Evolutionary conservation across 2,113 vertebrate species (phyloP), one percentile per base, ranked within the genome.

Genomic region (Thamnophis sirtalis): DNA sequence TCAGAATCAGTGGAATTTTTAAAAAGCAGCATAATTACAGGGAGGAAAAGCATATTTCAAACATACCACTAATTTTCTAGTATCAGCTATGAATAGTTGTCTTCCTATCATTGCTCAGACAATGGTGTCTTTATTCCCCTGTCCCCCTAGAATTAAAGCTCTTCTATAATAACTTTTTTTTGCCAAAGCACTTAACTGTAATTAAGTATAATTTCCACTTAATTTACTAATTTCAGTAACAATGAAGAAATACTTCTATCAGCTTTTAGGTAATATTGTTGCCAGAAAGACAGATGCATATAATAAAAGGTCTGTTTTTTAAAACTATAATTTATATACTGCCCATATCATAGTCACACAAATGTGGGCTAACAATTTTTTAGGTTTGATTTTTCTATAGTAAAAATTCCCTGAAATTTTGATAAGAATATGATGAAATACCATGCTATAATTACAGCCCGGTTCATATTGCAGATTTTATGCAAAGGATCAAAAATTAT

Each of bases 161-260:
- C n/a, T 90, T 80, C 1, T 38, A 0, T 38, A 13, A 92, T 84
- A 5, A 58, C 24, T 9, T 55, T 50, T 11, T 1, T 43, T 90
- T 86, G 26, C 84, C 10, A 86, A 85, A 86, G 92, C n/a, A 87
- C 50, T 68, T 89, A 55, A 87, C 24, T 63, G 9, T 33, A 87
- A 87, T 87, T 87, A 87, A 91, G 38, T n/a, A n/a, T 68, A 68
- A 33, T 33, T 91, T 8, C 0, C 0, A 17, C 8, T 33, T 88
- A 89, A 84, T 85, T 85, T 89, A 51, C 9, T 86, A 91, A 86
- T 86, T 56, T 91, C 55, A 80, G 55, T 43, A 90, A 90, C 92
- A 91, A 94, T 84, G 8, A 56, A 87, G 89, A 6, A 1, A 60
- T 49, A 4, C 91, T 6, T 86, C 0, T 9, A 92, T 93, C 26